Evolutionary conservation across 1,140 invertebrate species (phyloP), one percentile per base, ranked within the genome.

Genomic region (Heliconius congener): DNA sequence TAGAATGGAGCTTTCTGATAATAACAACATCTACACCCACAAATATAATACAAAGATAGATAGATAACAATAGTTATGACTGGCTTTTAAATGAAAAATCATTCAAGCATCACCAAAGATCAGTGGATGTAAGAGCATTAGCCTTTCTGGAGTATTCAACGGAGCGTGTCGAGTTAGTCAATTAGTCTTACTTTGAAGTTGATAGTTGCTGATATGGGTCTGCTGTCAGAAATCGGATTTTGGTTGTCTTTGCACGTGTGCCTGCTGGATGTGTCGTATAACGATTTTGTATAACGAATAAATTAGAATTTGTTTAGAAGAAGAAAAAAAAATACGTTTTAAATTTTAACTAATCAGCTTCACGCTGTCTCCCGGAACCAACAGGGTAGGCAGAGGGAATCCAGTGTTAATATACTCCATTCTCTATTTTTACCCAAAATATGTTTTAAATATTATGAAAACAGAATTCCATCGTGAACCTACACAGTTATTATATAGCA

Each of bases 131-230:
- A 52, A 79, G 78, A 83, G 82, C 80, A 77, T 78, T 81, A 81
- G 55, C 30, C 71, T 78, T 71, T 73, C 77, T 74, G 74, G 70
- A 57, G 71, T 76, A 80, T 71, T 30, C 80, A 74, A 70, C 79
- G 78, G 60, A 71, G 81, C 82, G 84, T 79, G 77, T 74, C 73
- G 79, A 77, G 76, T 80, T 74, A 85, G 80, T 85, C 82, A 79
- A 85, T 85, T 85, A 85, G 79, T 82, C 80, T 71, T 77, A 79
- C 84, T 85, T 85, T 85, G 84, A 85, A 77, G 84, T 85, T 84
- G 70, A 83, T 85, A 83, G 82, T 85, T 83, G 81, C 78, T 83
- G 84, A 85, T 82, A 82, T 83, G 84, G 84, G 84, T 83, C 71
- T 72, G 78, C 84, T 85, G 80, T 78, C 81, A 81, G 81, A 70